A percentile compares a stretch with the other conserved stretches of the same genome.
Conservation (phyloP, 2,113 vertebrate species). For the Eurypyga helias region DNA sequence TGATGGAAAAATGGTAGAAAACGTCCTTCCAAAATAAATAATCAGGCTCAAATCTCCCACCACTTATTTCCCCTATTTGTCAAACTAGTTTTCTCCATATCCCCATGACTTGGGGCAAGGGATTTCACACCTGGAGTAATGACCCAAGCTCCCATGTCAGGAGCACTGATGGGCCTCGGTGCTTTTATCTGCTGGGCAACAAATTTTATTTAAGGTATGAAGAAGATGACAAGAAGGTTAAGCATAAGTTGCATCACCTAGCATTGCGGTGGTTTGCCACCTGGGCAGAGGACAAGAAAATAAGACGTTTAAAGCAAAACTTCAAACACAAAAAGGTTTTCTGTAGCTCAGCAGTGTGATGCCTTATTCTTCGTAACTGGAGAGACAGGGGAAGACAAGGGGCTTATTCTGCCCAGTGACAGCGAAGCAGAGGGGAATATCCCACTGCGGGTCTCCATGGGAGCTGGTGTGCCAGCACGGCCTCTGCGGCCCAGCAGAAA, state of each 20-base stretch:
- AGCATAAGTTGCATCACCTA: not conserved
- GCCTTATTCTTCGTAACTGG: not conserved
- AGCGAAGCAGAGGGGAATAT: not conserved
- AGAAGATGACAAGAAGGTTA: not conserved
- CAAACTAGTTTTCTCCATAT: not conserved
- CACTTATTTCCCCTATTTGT: not conserved
- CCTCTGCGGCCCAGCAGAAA: rapidly evolving
- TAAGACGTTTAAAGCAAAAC: not conserved
- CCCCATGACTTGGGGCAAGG: rapidly evolving
- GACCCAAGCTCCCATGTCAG: rapidly evolving
- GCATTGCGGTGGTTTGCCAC: not conserved
- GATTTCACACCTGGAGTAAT: not conserved
- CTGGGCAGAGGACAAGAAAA: constrained; percentile 26
- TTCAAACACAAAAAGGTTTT: not conserved
- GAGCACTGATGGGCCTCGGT: rapidly evolving
- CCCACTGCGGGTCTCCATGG: rapidly evolving
- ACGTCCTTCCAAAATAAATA: not conserved
- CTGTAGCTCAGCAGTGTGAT: not conserved
- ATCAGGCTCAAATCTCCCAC: not conserved
- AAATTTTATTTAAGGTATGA: not conserved
- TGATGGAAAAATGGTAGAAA: not conserved
- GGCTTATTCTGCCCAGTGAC: not conserved
- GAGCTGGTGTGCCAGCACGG: not conserved
- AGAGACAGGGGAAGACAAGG: not conserved
- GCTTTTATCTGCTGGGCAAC: not conserved